These are phyloP conservation scores for Gallinago solitaria DNA, from an alignment of 2,797 vertebrate species.

Conservation along the genomic window DNA sequence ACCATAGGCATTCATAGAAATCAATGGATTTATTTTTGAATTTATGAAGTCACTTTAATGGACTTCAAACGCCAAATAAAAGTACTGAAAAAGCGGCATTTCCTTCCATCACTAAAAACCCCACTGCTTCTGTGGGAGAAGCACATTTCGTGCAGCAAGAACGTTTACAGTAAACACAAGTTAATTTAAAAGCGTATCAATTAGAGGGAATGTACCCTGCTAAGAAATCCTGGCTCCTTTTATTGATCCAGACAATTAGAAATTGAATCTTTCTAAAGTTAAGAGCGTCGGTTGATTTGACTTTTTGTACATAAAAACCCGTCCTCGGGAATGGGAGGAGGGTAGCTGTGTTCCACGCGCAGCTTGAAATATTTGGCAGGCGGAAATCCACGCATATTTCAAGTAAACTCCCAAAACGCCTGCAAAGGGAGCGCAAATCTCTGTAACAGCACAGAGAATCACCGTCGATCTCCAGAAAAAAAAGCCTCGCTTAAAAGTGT, in stretches of 20 bases:
- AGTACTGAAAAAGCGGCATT: neutral
- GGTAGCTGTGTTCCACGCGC: neutral
- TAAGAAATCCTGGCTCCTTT: constrained; percentile 30
- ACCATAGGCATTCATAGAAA: constrained; percentile 28
- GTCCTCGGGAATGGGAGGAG: neutral
- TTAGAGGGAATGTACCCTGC: constrained; percentile 43
- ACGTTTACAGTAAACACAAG: constrained; percentile 59
- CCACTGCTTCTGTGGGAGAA: constrained; percentile 4
- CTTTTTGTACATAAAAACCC: neutral
- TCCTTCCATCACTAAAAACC: constrained; percentile 37
- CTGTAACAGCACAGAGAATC: neutral
- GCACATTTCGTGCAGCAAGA: constrained; percentile 22
- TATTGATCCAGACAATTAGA: constrained; percentile 8
- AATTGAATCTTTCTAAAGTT: neutral
- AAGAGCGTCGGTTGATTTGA: neutral
- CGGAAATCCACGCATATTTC: neutral
- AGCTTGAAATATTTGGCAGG: neutral
- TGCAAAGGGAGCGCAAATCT: neutral
- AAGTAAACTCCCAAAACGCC: neutral
- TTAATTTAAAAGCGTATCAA: constrained; percentile 54
- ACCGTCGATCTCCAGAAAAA: neutral
- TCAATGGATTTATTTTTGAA: constrained; percentile 44
- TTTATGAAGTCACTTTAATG: constrained; percentile 41
- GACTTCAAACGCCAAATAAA: constrained; percentile 54
- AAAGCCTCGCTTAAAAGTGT: neutral